Conservation (phyloP, 2,113 vertebrate species). For the Trogon melanurus region DNA sequence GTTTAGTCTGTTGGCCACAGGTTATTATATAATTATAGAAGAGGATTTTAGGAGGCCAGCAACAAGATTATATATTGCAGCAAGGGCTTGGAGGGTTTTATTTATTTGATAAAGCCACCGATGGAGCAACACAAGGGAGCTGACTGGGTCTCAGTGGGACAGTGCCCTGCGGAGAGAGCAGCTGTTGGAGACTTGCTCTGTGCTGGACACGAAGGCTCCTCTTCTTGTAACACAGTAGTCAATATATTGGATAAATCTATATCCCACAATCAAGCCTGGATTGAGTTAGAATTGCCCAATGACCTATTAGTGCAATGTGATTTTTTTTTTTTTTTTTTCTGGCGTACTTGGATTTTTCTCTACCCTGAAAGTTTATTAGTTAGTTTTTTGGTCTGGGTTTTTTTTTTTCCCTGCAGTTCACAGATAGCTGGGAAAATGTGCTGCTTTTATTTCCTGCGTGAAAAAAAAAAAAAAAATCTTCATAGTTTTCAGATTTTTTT, state of each 20-base stretch:
- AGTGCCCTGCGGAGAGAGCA: neutral
- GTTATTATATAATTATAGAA: neutral
- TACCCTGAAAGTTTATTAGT: neutral
- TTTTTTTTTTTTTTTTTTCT: neutral
- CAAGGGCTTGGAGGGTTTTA: neutral
- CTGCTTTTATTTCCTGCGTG: neutral
- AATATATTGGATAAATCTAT: neutral
- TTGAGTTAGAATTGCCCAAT: slow-evolving; percentile 19
- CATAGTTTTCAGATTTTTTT: neutral
- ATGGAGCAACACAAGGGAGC: neutral
- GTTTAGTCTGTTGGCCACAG: neutral
- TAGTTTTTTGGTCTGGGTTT: neutral
- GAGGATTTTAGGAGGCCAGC: neutral
- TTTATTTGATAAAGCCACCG: neutral
- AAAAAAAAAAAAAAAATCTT: neutral
- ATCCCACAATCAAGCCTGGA: neutral
- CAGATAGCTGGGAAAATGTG: neutral
- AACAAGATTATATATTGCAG: neutral
- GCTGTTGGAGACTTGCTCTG: neutral
- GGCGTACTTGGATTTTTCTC: neutral
- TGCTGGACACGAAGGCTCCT: neutral
- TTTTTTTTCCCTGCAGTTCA: neutral
- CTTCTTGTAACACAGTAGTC: neutral
- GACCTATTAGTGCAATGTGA: neutral
- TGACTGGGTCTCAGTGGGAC: neutral